Percentiles rank a stretch among this genome's conserved stretches.
Conservation (phyloP, 2,888 invertebrate species). For the Pristionchus mayeri region DNA sequence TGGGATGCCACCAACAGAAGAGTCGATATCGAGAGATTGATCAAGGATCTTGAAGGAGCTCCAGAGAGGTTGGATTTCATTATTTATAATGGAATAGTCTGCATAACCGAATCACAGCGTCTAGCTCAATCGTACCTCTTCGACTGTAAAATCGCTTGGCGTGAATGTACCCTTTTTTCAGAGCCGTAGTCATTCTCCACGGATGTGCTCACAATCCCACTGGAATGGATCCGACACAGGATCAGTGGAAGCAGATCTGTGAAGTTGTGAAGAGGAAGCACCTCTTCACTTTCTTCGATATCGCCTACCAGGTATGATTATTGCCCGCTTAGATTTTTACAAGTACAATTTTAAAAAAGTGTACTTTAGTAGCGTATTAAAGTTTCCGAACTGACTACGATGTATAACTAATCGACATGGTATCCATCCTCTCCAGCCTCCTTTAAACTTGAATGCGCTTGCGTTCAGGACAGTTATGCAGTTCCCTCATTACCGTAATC, state of each 20-base stretch:
- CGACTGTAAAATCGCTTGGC: no score
- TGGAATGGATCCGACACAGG: constrained; percentile 92
- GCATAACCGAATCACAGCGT: constrained; percentile 82
- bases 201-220: constrained; percentile 99
- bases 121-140: no score
- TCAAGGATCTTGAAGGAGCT: constrained; percentile 59
- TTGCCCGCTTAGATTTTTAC: no score
- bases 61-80: constrained; percentile 68
- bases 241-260: constrained; percentile 89
- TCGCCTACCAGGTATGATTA: constrained; percentile 72
- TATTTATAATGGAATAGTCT: not conserved
- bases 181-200: not conserved
- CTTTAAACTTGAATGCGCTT: no score
- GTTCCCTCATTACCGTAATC: constrained; percentile 82
- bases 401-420: no score
- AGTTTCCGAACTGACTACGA: no score
- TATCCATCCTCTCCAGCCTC: no score
- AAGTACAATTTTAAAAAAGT: no score
- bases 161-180: not conserved
- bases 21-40: constrained; percentile 81
- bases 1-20: constrained; percentile 86
- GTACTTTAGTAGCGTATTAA: no score
- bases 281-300: constrained; percentile 76
- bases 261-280: constrained; percentile 57
- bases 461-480: no score